Evolutionary conservation across 2,888 invertebrate species (phyloP), one percentile per base, ranked within the genome.

Genomic region (Linyphia triangularis): DNA sequence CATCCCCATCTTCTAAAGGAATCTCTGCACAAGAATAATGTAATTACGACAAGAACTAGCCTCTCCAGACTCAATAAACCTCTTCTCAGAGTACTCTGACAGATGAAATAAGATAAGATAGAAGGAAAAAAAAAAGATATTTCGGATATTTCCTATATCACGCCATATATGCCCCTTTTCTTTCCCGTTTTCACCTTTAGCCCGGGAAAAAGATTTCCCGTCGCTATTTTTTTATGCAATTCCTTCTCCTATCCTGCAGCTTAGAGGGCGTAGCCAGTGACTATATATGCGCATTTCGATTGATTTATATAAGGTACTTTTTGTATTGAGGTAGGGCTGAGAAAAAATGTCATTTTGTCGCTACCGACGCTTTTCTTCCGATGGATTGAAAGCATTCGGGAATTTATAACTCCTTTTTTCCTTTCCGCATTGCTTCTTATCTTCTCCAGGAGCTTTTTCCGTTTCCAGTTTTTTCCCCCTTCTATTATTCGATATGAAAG

Each of bases 261-360:
- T 82, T 63, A 81, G 57, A 37, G 57, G 65, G 57, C 26, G 70
- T 40, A 82, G 82, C 40, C 70, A 59, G 59, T 19, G 30, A 65
- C 79, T 88, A 81, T 88, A 51, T 51, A 82, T 75, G 86, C 86
- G 86, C 81, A 88, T 88, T 81, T 88, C 86, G 81, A 88, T 88
- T 88, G 86, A 88, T 88, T 88, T 88, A 88, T 51, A 51, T 82
- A 88, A 88, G 86, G 86, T 88, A 81, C 81, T 81, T 82, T 81
- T 82, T 78, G 70, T 72, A 72, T 82, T 30, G 82, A 33, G 61
- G 61, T 33, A 59, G 57, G 33, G 72, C 28, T 30, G 77, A 24
- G 28, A 30, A 69, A 69, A 88, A 88, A 88, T 86, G 86, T 81
- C 86, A 86, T 88, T 88, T 88, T 88, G 86, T 81, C 86, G 73